These are phyloP conservation scores for Peromyscus nudipes DNA, from an alignment of 2,797 vertebrate species.

Conservation along the genomic window DNA sequence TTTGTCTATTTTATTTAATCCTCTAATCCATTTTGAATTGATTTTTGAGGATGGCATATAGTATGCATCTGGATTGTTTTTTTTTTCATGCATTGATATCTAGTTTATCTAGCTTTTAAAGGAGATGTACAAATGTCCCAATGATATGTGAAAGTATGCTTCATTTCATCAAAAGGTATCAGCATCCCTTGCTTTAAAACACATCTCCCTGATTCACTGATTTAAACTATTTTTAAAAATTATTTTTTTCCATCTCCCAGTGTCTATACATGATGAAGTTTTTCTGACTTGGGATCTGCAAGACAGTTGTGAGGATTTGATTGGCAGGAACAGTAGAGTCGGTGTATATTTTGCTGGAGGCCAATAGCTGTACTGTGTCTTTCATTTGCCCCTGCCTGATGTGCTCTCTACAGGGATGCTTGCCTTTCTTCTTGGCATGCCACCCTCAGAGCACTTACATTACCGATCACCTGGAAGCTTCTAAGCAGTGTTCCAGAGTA, in stretches of 20 bases:
- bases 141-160: background rate
- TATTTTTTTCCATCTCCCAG: background rate
- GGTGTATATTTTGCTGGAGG: too few relatives aligned
- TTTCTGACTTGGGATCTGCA: background rate
- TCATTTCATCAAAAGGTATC: background rate
- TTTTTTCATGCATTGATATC: background rate
- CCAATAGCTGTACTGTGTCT: too few relatives aligned
- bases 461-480: background rate
- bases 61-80: background rate
- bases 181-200: too few relatives aligned
- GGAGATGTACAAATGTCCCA: background rate
- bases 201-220: too few relatives aligned
- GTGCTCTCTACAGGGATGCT: rapidly evolving
- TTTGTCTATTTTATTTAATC: background rate
- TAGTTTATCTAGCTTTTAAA: background rate
- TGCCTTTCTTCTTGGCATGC: background rate
- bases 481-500: background rate
- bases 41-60: background rate
- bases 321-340: background rate
- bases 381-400: background rate
- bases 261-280: background rate
- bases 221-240: background rate
- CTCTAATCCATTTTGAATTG: background rate
- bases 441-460: background rate
- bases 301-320: too few relatives aligned